These are phyloP conservation scores for Phyllostomus discolor DNA, from an alignment of 2,113 vertebrate species.

Conservation along the genomic window DNA sequence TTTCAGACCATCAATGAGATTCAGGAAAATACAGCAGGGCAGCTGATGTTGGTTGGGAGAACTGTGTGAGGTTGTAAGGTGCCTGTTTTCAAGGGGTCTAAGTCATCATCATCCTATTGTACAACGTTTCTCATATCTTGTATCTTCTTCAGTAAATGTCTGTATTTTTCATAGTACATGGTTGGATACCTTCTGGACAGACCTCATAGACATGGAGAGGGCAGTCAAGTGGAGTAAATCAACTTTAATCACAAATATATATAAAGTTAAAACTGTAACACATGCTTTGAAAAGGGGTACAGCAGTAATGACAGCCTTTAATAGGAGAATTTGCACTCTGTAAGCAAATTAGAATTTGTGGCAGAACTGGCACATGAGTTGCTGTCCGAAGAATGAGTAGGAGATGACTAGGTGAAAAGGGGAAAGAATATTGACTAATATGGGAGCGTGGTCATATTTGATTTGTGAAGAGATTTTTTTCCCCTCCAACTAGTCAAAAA, in stretches of 20 bases:
- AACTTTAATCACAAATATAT: not conserved
- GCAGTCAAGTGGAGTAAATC: not conserved
- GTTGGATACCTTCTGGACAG: too few species aligned
- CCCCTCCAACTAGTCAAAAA: not conserved
- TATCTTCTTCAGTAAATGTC: too few species aligned
- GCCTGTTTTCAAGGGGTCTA: too few species aligned
- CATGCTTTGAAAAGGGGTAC: not conserved
- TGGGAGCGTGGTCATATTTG: not conserved
- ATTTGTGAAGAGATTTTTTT: not conserved
- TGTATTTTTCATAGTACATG: too few species aligned
- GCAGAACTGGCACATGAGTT: not conserved
- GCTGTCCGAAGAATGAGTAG: not conserved
- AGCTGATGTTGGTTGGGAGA: too few species aligned
- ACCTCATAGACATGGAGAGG: not conserved
- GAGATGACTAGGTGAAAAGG: not conserved
- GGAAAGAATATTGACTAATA: not conserved
- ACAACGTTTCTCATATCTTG: too few species aligned
- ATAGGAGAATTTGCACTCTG: not conserved
- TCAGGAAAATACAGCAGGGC: too few species aligned
- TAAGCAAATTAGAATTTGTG: not conserved
- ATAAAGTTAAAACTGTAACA: not conserved
- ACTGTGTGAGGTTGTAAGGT: too few species aligned
- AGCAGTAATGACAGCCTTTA: not conserved
- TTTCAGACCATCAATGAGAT: too few species aligned
- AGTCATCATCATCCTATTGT: too few species aligned